A percentile compares a stretch with the other conserved stretches of the same genome.
phyloP scores from a whole-genome alignment of 2,888 invertebrate genomes.

The Luperina testacea region DNA sequence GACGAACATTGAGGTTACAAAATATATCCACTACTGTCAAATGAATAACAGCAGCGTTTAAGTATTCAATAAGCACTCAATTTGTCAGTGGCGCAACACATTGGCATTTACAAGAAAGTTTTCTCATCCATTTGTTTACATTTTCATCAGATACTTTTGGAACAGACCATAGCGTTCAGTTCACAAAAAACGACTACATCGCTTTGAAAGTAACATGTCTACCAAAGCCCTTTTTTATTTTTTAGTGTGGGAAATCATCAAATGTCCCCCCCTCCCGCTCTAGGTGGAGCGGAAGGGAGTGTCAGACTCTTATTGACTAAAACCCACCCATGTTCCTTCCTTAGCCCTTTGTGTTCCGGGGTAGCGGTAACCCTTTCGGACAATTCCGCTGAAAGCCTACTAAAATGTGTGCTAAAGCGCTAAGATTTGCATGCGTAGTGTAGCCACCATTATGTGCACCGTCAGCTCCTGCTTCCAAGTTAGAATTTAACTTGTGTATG shows the following conservation, averaged over 20 bases:
- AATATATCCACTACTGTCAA: background rate
- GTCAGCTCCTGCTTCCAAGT: slow-evolving; percentile 15
- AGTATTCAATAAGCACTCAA: background rate
- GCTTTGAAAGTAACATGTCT: too few relatives aligned
- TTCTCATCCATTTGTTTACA: background rate
- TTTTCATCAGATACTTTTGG: background rate
- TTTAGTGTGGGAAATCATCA: too few relatives aligned
- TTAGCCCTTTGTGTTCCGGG: too few relatives aligned
- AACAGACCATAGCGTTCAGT: background rate
- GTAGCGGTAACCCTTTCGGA: too few relatives aligned
- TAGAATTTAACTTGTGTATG: slow-evolving; percentile 38
- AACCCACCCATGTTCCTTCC: too few relatives aligned
- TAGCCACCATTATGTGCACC: slow-evolving; percentile 19
- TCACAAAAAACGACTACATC: too few relatives aligned
- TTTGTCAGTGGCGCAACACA: background rate
- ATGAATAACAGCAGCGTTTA: background rate
- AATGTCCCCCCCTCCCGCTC: too few relatives aligned
- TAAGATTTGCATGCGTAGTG: slow-evolving; percentile 18
- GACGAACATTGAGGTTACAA: background rate
- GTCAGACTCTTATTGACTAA: too few relatives aligned
- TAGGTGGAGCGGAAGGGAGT: too few relatives aligned
- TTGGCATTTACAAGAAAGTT: background rate
- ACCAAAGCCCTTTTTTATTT: too few relatives aligned
- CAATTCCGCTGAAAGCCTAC: too few relatives aligned
- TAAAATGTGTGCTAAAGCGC: too few relatives aligned